Evolutionary conservation across 2,113 vertebrate genomes (phyloP), one percentile per base, ranked within the genome.

Genomic region (Tauraco erythrolophus): DNA sequence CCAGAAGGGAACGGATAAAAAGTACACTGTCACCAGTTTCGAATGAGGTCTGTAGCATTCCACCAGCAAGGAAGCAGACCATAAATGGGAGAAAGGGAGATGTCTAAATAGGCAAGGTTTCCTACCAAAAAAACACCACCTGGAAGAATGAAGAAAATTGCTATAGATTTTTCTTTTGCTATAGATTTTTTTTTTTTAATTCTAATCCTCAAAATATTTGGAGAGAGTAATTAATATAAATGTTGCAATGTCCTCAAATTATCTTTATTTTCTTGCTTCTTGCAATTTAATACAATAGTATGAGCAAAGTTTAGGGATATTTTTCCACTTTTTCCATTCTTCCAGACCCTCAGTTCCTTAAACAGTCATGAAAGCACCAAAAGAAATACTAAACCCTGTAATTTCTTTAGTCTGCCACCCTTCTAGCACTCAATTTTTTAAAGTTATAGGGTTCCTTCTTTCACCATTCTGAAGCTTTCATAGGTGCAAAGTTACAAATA

Each of bases 1-100:
- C 48, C 27, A 93, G 81, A 91, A 91, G 27, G 22, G 39, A 70
- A 84, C 74, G 31, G 60, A 94, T 74, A 92, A 92, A 87, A 92
- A 60, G 27, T 51, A 62, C 17, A 21, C 66, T 54, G 46, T 39
- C 60, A 81, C 60, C 51, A 71, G 13, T 75, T 75, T 87, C 65
- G 46, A 89, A 81, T 45, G 51, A 84, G 60, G 61, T 92, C 39
- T 83, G 66, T 31, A 76, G 79, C 66, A 83, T 41, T 25, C 41
- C 75, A 28, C 16, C 8, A 16, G 53, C 82, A 92, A 91, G 39
- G 27, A 78, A 84, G 35, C 3, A 1, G 68, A 33, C 12, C 19
- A 54, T 27, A 91, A 66, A 50, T 11, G 18, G 31, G 23, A 45
- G 22, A 35, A 80, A 80, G 39, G 23, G 12, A 86, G 21, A 77